Conservation (phyloP, 2,797 vertebrate genomes). For the Lacerta bilineata region DNA sequence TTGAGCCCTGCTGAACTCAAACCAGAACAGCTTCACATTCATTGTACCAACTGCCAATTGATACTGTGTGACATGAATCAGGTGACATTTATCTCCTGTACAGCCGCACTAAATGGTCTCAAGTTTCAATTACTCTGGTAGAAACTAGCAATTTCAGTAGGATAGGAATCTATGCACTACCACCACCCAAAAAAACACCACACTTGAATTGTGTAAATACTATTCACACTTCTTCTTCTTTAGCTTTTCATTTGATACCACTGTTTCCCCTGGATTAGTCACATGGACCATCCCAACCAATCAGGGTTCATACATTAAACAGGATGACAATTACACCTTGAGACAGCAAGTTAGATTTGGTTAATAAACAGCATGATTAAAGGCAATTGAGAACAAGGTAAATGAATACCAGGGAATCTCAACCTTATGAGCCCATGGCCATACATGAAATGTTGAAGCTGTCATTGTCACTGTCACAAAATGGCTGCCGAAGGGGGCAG, state of each 20-base stretch:
- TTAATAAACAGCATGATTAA: too few relatives aligned
- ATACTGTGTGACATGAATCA: background rate
- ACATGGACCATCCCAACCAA: background rate
- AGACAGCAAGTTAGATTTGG: background rate
- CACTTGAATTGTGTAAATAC: background rate
- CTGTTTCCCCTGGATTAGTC: background rate
- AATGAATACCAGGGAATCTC: too few relatives aligned
- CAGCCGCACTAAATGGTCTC: background rate
- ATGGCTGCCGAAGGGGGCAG: too few relatives aligned
- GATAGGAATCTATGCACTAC: background rate
- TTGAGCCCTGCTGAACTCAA: conserved; percentile 12
- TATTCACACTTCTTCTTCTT: background rate
- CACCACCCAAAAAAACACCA: too few relatives aligned
- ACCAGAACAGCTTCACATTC: background rate
- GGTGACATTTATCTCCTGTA: background rate
- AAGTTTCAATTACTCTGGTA: too few relatives aligned
- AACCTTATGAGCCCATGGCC: too few relatives aligned
- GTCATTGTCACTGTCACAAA: too few relatives aligned
- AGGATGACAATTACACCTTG: background rate
- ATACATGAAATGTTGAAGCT: too few relatives aligned
- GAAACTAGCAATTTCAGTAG: background rate
- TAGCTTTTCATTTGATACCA: background rate
- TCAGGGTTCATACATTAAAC: background rate
- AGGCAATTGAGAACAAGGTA: too few relatives aligned
- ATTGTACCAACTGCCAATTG: background rate